phyloP scores from a whole-genome alignment of 1,140 invertebrate genomes.

The Anagrus nilaparvatae region DNA sequence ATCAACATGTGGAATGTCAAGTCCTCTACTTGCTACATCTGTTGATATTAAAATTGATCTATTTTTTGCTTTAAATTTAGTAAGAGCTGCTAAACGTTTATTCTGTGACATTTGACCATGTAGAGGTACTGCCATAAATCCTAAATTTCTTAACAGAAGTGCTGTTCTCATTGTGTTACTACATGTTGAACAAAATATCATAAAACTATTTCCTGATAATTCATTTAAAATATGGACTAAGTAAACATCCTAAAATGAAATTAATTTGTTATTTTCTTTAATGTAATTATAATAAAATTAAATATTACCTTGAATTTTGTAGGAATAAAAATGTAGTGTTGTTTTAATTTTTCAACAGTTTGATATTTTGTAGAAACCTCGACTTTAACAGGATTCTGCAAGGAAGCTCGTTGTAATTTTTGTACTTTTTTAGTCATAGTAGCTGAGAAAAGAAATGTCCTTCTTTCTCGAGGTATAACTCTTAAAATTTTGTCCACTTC shows the following conservation, averaged over 20 bases:
- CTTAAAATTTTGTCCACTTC: constrained; percentile 94
- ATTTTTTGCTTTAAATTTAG: constrained; percentile 86
- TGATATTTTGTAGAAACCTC: constrained; percentile 96
- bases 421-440: constrained; percentile 99
- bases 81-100: constrained; percentile 80
- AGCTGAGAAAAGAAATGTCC: constrained; percentile 88
- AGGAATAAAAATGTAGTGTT: constrained; percentile 94
- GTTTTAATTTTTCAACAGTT: constrained; percentile 92
- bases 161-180: constrained; percentile 82
- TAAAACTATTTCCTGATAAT: constrained; percentile 90
- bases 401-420: constrained; percentile 89
- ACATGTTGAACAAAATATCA: constrained; percentile 95
- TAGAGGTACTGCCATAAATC: constrained; percentile 85
- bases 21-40: constrained; percentile 93
- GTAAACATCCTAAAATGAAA: constrained; percentile 72
- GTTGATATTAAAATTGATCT: constrained; percentile 88
- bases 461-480: constrained; percentile 78
- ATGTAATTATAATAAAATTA: constrained; percentile 31
- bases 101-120: constrained; percentile 97
- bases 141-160: constrained; percentile 76
- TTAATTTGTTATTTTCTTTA: constrained; percentile 53
- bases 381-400: constrained; percentile 86
- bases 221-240: constrained; percentile 94
- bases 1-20: constrained; percentile 98
- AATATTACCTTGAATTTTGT: constrained; percentile 78